Evolutionary conservation across 2,113 vertebrate species (phyloP).

Genomic region (Pan troglodytes): NHGRI_mPanTro3-v2.1_pri NC_086015.1:186228001-186228500

Average conservation of each 20-base stretch:
- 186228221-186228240: background rate
- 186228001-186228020: slow-evolving; percentile 91
- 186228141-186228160: background rate
- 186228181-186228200: background rate
- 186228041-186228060: slow-evolving; percentile 15
- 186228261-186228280: background rate
- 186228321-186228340: too few relatives aligned
- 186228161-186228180: background rate
- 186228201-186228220: background rate
- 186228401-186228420: too few relatives aligned
- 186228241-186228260: background rate
- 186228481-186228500: too few relatives aligned
- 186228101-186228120: background rate
- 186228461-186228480: too few relatives aligned
- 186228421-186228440: too few relatives aligned
- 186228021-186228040: slow-evolving; percentile 91
- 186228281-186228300: background rate
- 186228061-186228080: background rate
- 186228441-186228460: too few relatives aligned
- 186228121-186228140: background rate
- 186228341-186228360: too few relatives aligned
- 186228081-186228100: slow-evolving; percentile 35
- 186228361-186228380: too few relatives aligned
- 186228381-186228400: too few relatives aligned
- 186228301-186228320: background rate